Conservation (phyloP, 1,140 invertebrate genomes). For the Nomia melanderi region DNA sequence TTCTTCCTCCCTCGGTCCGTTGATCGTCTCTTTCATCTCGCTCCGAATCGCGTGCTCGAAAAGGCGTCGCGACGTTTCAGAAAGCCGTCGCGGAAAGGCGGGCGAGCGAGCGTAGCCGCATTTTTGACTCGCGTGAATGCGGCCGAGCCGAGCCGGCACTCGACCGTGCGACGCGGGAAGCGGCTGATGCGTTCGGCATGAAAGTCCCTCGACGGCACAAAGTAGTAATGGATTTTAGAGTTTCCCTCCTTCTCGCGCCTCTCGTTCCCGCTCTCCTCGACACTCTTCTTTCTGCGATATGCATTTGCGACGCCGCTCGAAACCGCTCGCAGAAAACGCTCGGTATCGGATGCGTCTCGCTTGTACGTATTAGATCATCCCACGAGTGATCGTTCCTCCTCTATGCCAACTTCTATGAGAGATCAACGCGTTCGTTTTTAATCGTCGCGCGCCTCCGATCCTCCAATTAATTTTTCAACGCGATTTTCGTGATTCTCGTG, state of each 20-base stretch:
- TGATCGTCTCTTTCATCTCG: not conserved
- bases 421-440: too few relatives aligned
- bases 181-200: slow-evolving; percentile 24
- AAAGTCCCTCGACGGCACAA: slow-evolving; percentile 29
- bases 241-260: not conserved
- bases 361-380: too few relatives aligned
- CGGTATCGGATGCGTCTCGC: too few relatives aligned
- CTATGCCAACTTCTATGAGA: too few relatives aligned
- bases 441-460: too few relatives aligned
- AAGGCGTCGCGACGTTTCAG: slow-evolving; percentile 21
- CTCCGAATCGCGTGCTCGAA: slow-evolving; percentile 4
- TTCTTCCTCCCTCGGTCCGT: not conserved
- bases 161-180: slow-evolving; percentile 1
- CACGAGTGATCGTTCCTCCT: too few relatives aligned
- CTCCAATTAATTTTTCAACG: too few relatives aligned
- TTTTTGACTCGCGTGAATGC: slow-evolving; percentile 17
- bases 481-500: too few relatives aligned
- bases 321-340: not conserved
- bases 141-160: not conserved
- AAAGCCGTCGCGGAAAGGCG: slow-evolving; percentile 11
- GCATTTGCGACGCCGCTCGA: slow-evolving; percentile 17
- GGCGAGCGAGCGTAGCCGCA: not conserved
- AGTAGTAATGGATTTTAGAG: slow-evolving; percentile 35
- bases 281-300: not conserved
- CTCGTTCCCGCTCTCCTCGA: not conserved